Base-by-base conservation (phyloP, 2,113 vertebrate genomes). In the Campylomormyrus tamandua region DNA sequence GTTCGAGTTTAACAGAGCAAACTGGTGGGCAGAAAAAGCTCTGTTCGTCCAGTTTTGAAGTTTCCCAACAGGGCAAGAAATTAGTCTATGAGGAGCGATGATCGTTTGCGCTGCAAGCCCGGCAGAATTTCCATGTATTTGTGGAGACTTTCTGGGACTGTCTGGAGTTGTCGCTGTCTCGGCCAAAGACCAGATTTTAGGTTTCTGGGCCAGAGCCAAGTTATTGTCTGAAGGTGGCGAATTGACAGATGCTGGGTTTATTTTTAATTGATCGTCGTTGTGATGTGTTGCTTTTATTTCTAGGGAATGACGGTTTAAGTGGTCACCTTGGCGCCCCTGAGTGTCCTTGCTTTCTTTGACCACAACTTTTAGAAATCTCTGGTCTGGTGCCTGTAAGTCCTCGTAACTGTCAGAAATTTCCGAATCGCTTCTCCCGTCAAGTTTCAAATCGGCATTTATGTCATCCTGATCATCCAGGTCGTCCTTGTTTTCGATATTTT, bases 141-240 rank as follows among this genome's bases (percentile, higher is more conserved):
- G 96, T 4, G 96, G 97, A 52, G 95, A 98, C 92, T 97, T 98
- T 89, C 97, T 97, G 21, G 98, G 98, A 95, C 97, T 98, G 96
- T 99, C 98, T n/a, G 98, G 98, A 70, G 97, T 97, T 42, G 98
- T 97, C 90, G 98, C 98, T 0, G 98, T 99, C 94, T 99, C 98
- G n/a, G 98, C 98, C 95, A 99, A 94, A 87, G 98, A 99, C 98
- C 98, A 99, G 94, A 99, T 99, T 94, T 99, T 99, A 92, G 98
- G 98, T 92, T 99, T 99, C 52, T 97, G 97, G 87, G 95, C 93
- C 3, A 95, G 91, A 62, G 96, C 95, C 50, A 96, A 93, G 92
- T 94, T 96, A 94, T 95, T 96, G 49, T 97, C 97, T 89, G 96
- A 96, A 83, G 97, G 95, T 10, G 97, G 96, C 0, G 97, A 97